Evolutionary conservation across 2,888 invertebrate genomes (phyloP).

Genomic region (Hydrotaea cyrtoneurina): DNA sequence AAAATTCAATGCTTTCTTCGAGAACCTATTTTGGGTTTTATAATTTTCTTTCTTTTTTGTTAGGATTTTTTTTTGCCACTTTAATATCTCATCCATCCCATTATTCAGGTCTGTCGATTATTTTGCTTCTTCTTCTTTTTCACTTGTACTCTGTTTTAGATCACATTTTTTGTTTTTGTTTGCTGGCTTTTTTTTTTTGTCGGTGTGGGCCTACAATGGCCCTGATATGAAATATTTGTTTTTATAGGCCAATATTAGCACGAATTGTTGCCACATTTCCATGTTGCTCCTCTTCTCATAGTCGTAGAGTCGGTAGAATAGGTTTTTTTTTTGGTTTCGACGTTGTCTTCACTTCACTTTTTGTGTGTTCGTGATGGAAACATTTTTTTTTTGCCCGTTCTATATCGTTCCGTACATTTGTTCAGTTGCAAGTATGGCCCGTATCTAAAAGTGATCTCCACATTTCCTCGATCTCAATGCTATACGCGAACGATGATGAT

Average conservation of each 20-base stretch:
- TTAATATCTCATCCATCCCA: neutral
- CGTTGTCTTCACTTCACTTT: conserved; percentile 4
- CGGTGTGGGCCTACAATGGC: conserved; percentile 40
- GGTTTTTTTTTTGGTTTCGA: conserved; percentile 14
- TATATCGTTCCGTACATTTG: conserved; percentile 62
- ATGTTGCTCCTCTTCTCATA: neutral
- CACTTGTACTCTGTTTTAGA: conserved; percentile 8
- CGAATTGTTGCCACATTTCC: conserved; percentile 37
- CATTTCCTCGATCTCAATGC: conserved; percentile 49
- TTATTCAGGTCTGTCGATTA: neutral
- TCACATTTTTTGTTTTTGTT: conserved; percentile 29
- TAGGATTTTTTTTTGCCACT: neutral
- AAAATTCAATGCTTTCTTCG: neutral
- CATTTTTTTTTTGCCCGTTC: conserved; percentile 43
- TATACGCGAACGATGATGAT: neutral
- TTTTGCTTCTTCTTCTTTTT: neutral
- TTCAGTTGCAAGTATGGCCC: conserved; percentile 61
- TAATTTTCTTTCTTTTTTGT: conserved; percentile 2
- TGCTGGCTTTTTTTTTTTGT: conserved; percentile 5
- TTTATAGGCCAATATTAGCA: conserved; percentile 53
- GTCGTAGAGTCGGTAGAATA: conserved; percentile 6
- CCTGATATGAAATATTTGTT: conserved; percentile 57
- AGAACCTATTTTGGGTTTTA: neutral
- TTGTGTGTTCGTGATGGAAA: too few relatives aligned
- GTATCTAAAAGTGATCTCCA: conserved; percentile 59